Evolutionary conservation across 2,797 vertebrate species (phyloP).

Genomic region (Benthosema pterotum): DNA sequence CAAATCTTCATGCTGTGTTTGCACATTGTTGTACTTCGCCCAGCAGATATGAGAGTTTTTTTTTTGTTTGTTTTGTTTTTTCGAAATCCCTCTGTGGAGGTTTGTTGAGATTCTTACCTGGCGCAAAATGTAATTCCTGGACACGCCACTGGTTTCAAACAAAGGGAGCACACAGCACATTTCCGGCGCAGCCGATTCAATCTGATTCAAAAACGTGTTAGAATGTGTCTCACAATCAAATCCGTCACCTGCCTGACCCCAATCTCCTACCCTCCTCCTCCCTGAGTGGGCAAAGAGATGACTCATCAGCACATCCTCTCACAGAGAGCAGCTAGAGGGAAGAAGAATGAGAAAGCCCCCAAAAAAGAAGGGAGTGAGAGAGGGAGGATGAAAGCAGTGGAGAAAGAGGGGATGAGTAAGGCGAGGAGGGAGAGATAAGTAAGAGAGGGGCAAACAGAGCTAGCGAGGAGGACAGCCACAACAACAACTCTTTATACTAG

Average conservation of each 20-base stretch:
- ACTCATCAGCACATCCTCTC: slow-evolving; percentile 16
- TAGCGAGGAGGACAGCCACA: background rate
- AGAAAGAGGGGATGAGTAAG: slow-evolving; percentile 22
- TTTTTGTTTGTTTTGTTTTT: too few species aligned
- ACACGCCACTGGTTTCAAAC: too few species aligned
- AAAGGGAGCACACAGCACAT: background rate
- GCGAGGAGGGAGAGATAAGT: slow-evolving; percentile 24
- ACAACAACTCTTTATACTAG: slow-evolving; percentile 5
- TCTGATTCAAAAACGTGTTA: background rate
- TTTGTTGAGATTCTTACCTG: too few species aligned
- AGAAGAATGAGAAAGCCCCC: too few species aligned
- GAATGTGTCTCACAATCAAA: slow-evolving; percentile 20
- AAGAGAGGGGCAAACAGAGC: slow-evolving; percentile 41
- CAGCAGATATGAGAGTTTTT: too few species aligned
- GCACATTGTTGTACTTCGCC: too few species aligned
- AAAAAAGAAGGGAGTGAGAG: background rate
- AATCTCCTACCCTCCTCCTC: slow-evolving; percentile 16
- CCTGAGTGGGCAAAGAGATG: slow-evolving; percentile 33
- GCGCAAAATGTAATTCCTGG: too few species aligned
- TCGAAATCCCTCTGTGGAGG: too few species aligned
- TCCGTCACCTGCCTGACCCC: slow-evolving; percentile 22
- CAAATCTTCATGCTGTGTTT: too few species aligned
- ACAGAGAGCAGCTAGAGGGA: background rate
- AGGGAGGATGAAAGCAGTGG: slow-evolving; percentile 9
- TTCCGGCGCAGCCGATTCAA: background rate